Evolutionary conservation across 2,888 invertebrate species (phyloP), one percentile per base, ranked within the genome.

Genomic region (Platycnemis pennipes): DNA sequence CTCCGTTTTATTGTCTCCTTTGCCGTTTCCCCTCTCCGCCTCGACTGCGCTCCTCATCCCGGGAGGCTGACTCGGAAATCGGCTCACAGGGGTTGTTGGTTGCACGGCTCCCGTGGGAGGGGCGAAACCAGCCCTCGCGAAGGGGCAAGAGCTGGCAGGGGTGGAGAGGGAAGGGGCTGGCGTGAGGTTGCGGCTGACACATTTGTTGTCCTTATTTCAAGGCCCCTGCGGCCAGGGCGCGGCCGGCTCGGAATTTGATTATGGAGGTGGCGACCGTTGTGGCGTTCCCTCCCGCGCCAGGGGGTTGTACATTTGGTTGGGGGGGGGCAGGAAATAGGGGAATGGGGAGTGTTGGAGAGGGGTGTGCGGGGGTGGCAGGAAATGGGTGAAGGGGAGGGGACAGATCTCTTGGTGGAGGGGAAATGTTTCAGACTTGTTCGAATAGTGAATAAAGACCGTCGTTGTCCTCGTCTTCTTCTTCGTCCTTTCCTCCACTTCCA

Each of bases 241-340:
- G 89, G 89, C 89, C 63, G 88, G 46, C 26, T 42, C 22, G 89
- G 56, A 89, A 89, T 89, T 89, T 63, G 89, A 89, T 89, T 89
- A 89, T 89, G 37, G 89, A 89, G 42, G 53, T 56, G 37, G 56
- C 49, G 89, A 7, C 37, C 0, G 37, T 19, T 37, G 49, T 0
- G 37, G 26, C 37, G 7, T 22, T 37, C 11, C 63, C 49, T 49
- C 63, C 77, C 37, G 26, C 77, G 31, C 31, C 77, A 13, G n/a
- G 87, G 46, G 0, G 46, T 26, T 2, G 46, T n/a, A 87, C 45
- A 87, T n/a, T 77, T 37, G 46, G 87, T 26, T 26, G 87, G 26
- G 77, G 13, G n/a, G 77, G 87, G 87, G 5, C 13, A 16, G 22
- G 87, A 44, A 2, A 7, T 5, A 26, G 44, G 44, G 45, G 44